Base-by-base conservation (phyloP, 2,888 invertebrate genomes). In the Sphecodes monilicornis region DNA sequence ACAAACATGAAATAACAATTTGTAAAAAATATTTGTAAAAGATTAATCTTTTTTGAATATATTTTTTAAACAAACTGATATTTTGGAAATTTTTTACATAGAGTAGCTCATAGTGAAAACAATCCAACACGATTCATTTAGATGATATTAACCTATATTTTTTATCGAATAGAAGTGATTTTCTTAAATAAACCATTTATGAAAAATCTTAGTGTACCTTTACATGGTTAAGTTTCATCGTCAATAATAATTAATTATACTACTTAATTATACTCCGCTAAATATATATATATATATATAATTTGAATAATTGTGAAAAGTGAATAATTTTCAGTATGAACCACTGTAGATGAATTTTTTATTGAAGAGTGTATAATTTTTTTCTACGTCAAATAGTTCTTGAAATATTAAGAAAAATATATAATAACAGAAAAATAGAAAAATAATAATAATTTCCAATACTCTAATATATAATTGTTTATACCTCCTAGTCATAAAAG, bases 31-130 rank as follows among this genome's bases (percentile, higher is more conserved):
- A 54, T 54, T 3, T 54, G 54, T 54, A 54, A 8, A n/a, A 54
- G 54, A 54, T n/a, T n/a, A 54, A 11, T 54, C n/a, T 54, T n/a
- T 54, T 54, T 54, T 54, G 54, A 54, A 54, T 54, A 54, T 54
- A 54, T n/a, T 54, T 54, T 54, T 54, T 11, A 54, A n/a, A n/a
- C 54, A 54, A 54, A 54, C n/a, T 54, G 11, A 54, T n/a, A n/a
- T 10, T 54, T 54, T n/a, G 11, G 3, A 54, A n/a, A 54, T 54
- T 54, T 54, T 54, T 3, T 54, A 54, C 22, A 54, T 54, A 54
- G n/a, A 54, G n/a, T 11, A 54, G 54, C 10, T 54, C 54, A n/a
- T n/a, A 54, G 11, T n/a, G 54, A 54, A 54, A 54, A 54, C 54
- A 54, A n/a, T 54, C 11, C 54, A 54, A n/a, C 11, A n/a, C 10